These are phyloP conservation scores for Galaxea fascicularis DNA, from an alignment of 92 coral and sea anemone species.

Conservation along the genomic window DNA sequence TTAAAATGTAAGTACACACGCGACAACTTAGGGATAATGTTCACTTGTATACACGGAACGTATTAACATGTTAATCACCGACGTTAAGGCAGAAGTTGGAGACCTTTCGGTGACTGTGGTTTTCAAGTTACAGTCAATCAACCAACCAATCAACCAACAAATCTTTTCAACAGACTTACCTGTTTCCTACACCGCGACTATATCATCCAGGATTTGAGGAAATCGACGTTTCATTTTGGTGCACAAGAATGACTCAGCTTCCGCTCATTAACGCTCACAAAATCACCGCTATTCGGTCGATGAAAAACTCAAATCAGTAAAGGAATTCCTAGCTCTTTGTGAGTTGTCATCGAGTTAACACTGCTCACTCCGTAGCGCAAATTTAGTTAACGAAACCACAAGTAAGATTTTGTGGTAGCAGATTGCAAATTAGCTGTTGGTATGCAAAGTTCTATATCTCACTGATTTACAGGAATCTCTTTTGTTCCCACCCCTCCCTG, in stretches of 20 bases:
- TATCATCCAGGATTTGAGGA: neutral
- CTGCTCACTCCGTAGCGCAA: neutral
- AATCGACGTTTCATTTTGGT: neutral
- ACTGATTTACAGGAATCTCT: constrained; percentile 13
- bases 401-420: neutral
- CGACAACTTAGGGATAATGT: neutral
- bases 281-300: neutral
- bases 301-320: neutral
- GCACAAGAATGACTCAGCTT: neutral
- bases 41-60: too few species aligned
- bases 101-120: too few species aligned
- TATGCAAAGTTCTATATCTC: neutral
- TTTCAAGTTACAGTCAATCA: neutral
- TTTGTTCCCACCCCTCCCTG: neutral
- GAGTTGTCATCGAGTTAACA: neutral
- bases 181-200: neutral
- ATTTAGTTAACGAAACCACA: neutral
- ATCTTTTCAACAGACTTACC: neutral
- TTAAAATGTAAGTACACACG: neutral
- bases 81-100: too few species aligned
- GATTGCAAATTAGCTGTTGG: constrained; percentile 1
- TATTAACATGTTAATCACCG: too few species aligned
- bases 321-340: too few species aligned
- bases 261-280: neutral
- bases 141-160: neutral